Evolutionary conservation across 2,797 vertebrate genomes (phyloP), one percentile per base, ranked within the genome.

Genomic region (Lagodon rhomboides): DNA sequence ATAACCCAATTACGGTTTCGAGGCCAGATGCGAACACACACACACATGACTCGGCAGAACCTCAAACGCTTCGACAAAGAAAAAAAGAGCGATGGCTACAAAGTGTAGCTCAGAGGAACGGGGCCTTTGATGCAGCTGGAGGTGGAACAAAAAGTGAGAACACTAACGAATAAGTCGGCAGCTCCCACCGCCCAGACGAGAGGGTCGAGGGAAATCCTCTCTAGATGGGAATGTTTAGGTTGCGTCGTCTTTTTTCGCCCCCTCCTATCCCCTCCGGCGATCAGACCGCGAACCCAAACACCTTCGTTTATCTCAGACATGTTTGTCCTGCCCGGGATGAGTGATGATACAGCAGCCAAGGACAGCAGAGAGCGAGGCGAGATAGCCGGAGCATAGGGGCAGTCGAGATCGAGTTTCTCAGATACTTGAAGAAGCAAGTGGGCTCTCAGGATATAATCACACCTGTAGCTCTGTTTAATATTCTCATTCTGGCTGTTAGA

Each of bases 1-100:
- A 93, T 91, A 93, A 92, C 89, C 87, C 54, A 85, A 83, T 91
- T 84, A 78, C 53, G 68, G 74, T 18, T 20, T 59, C 13, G 20
- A 54, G 68, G 68, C 60, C 77, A 58, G 73, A 76, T 55, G 56
- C 54, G 77, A 49, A 54, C 60, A 56, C 77, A 68, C 64, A 68
- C 76, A 9, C 76, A 9, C 34, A 77, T 77, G 77, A 85, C 60
- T 79, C 65, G 27, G 75, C 82, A 79, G 27, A 86, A 85, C 23
- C 68, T 80, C 67, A 60, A 79, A 80, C 2, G 34, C 58, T 68
- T 44, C n/a, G 1, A n/a, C 18, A 70, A 50, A 43, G 72, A 72
- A 41, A 9, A 34, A 34, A 9, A 10, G 50, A 22, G 22, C 15
- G 20, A 43, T 12, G 47, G 73, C 43, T 18, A 69, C 63, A 70